These are phyloP conservation scores for Teleopsis dalmanni DNA, from an alignment of 1,140 invertebrate genomes.

Conservation along the genomic window DNA sequence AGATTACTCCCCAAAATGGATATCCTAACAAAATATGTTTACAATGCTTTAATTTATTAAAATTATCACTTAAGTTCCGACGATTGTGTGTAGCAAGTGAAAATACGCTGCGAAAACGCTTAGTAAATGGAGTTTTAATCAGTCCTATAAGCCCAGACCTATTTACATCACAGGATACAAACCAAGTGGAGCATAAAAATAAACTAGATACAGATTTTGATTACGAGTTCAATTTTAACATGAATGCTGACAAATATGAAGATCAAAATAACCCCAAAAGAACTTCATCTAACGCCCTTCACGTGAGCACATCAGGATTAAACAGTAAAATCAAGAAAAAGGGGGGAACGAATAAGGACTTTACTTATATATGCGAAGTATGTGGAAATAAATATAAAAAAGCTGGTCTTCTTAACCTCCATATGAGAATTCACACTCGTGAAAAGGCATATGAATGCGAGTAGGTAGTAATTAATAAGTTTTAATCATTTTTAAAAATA, in stretches of 20 bases:
- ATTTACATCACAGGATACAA: not conserved
- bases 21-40: slow-evolving; percentile 35
- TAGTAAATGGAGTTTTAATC: slow-evolving; percentile 27
- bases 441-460: slow-evolving; percentile 42
- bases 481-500: no score
- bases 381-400: slow-evolving; percentile 39
- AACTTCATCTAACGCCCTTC: no score
- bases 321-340: slow-evolving; percentile 19
- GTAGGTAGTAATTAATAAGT: no score
- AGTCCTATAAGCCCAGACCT: not conserved
- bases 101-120: slow-evolving; percentile 26
- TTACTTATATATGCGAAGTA: slow-evolving; percentile 39
- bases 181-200: no score
- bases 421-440: slow-evolving; percentile 36
- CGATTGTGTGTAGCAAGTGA: slow-evolving; percentile 34
- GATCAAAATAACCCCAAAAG: no score
- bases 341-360: slow-evolving; percentile 25
- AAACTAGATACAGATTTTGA: no score
- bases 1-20: slow-evolving; percentile 32
- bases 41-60: slow-evolving; percentile 23
- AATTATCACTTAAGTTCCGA: slow-evolving; percentile 29
- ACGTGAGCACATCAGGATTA: slow-evolving; percentile 9
- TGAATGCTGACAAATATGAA: no score
- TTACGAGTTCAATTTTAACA: no score
- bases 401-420: slow-evolving; percentile 32